Evolutionary conservation across 2,888 invertebrate genomes (phyloP), one percentile per base, ranked within the genome.

Genomic region (Andrena camellia): DNA sequence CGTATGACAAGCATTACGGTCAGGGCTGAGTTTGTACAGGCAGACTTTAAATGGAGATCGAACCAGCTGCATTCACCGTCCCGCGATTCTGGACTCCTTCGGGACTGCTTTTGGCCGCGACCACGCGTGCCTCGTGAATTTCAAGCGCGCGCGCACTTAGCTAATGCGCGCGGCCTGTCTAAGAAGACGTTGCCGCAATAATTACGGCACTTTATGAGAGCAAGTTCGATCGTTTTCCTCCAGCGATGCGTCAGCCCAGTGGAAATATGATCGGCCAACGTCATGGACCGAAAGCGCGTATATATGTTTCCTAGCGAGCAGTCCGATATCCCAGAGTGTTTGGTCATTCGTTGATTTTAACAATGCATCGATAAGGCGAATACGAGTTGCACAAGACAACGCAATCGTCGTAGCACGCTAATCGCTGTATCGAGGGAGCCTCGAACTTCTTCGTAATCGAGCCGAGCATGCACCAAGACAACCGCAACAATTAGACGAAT

Each of bases 1-100:
- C 78, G 83, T 79, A 83, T 69, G 78, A 70, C 82, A 66, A 77
- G 84, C 77, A 88, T 88, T 88, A 86, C 86, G 83, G 81, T 85
- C 88, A 84, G 88, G 84, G 81, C 77, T 84, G 86, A 70, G 77
- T 71, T 81, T 84, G 48, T 72, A 64, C 70, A 42, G 35, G 57
- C 76, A 62, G 35, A 59, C 66, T 75, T 74, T 66, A 66, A 68
- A 64, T 2, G 52, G 17, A 26, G 20, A 48, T 33, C 73, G 52
- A 10, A 6, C 54, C 48, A 52, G 50, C 42, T 31, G 71, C 20
- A 31, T 31, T 62, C 52, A 23, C 60, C 60, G 50, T 59, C 10
- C 6, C n/a, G 2, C 64, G 20, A 48, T 8, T 42, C 33, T n/a
- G 8, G 26, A n/a, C 29, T 57, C 13, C 23, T 33, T 42, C 66